Evolutionary conservation across 2,797 vertebrate genomes (phyloP).

Genomic region (Scarus forsteni): DNA sequence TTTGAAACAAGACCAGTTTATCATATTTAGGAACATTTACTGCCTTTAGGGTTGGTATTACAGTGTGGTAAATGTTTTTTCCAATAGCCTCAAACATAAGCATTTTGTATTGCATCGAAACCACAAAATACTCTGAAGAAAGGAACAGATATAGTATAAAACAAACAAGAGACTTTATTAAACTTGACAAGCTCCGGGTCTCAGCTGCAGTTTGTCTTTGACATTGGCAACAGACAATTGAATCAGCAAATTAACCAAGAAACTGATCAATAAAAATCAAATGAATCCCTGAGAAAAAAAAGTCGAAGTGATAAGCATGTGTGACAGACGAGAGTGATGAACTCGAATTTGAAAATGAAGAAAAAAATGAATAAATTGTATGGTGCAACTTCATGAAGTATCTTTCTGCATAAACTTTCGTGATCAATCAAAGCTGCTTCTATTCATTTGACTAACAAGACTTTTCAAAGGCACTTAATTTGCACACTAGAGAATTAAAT

Average conservation of each 20-base stretch:
- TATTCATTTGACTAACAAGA: too few species aligned
- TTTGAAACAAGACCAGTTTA: too few species aligned
- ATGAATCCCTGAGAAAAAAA: not conserved
- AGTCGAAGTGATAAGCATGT: conserved; percentile 11
- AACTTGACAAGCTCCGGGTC: conserved; percentile 20
- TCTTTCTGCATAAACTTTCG: too few species aligned
- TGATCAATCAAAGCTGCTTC: too few species aligned
- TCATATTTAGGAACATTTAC: too few species aligned
- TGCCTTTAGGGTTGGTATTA: too few species aligned
- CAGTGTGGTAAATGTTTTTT: too few species aligned
- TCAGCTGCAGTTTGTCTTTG: conserved; percentile 5
- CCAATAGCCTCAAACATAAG: not conserved
- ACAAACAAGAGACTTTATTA: conserved; percentile 2
- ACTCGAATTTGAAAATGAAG: too few species aligned
- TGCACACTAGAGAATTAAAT: too few species aligned
- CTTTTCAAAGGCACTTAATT: too few species aligned
- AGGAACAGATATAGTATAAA: not conserved
- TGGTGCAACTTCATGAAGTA: too few species aligned
- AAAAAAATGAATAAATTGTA: too few species aligned
- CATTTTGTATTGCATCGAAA: not conserved
- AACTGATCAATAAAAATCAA: conserved; percentile 17
- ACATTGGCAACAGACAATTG: conserved; percentile 2
- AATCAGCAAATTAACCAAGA: conserved; percentile 21
- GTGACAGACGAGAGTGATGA: not conserved
- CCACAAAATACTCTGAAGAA: not conserved